phyloP scores from a whole-genome alignment of 2,888 invertebrate species.

The Eilema griseolum region DNA sequence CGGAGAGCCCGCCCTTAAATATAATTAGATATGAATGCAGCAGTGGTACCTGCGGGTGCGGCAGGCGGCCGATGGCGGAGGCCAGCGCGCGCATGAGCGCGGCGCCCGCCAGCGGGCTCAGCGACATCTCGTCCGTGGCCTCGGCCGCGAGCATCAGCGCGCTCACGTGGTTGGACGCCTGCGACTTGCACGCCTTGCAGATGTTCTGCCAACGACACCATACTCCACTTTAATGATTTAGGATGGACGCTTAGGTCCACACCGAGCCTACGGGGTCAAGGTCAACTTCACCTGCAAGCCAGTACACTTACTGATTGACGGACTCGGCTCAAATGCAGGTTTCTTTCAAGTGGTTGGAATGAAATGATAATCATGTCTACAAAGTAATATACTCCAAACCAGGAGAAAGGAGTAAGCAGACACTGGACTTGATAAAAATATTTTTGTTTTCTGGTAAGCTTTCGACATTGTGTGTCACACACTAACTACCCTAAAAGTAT shows the following conservation, averaged over 20 bases:
- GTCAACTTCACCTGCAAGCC: too few relatives aligned
- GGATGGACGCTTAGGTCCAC: rapidly evolving
- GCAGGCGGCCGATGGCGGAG: constrained; percentile 82
- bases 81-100: constrained; percentile 91
- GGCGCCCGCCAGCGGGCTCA: constrained; percentile 92
- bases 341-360: neutral
- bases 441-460: too few relatives aligned
- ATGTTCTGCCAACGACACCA: constrained; percentile 86
- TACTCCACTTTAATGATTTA: neutral
- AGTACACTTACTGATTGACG: neutral
- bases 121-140: constrained; percentile 90
- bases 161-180: constrained; percentile 92
- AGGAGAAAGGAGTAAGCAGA: too few relatives aligned
- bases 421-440: too few relatives aligned
- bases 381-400: too few relatives aligned
- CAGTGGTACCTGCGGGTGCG: constrained; percentile 75
- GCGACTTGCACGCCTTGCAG: constrained; percentile 92
- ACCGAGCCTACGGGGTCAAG: too few relatives aligned
- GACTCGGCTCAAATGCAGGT: too few relatives aligned
- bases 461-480: too few relatives aligned
- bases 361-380: too few relatives aligned
- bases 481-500: too few relatives aligned
- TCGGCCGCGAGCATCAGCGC: constrained; percentile 92
- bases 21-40: too few relatives aligned
- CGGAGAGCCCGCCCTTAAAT: too few relatives aligned